These are phyloP conservation scores for Urocitellus parryii DNA, from an alignment of 2,113 vertebrate genomes.

Conservation along the genomic window DNA sequence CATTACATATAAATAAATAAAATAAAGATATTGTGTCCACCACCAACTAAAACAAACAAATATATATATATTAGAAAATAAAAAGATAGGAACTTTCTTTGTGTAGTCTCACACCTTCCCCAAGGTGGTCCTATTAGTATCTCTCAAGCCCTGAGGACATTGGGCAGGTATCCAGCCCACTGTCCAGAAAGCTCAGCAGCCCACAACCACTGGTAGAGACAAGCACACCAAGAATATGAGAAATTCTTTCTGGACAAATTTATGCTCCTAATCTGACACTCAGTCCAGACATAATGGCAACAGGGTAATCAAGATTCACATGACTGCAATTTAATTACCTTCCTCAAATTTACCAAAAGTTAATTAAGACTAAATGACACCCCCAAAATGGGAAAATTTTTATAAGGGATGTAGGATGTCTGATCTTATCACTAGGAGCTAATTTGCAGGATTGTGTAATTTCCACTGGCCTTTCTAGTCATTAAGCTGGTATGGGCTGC, in stretches of 20 bases:
- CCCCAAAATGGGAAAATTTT: slow-evolving; percentile 63
- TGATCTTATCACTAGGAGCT: slow-evolving; percentile 60
- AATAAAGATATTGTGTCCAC: too few relatives aligned
- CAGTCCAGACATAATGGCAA: slow-evolving; percentile 46
- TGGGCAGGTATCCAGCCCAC: slow-evolving; percentile 34
- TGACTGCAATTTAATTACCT: slow-evolving; percentile 65
- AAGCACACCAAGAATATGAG: slow-evolving; percentile 26
- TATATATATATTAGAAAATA: slow-evolving; percentile 3
- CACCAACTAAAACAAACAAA: too few relatives aligned
- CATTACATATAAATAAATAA: too few relatives aligned
- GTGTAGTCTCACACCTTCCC: background rate
- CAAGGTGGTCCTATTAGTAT: slow-evolving; percentile 44
- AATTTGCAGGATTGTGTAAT: slow-evolving; percentile 45
- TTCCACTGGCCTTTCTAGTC: slow-evolving; percentile 30
- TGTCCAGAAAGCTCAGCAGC: slow-evolving; percentile 29
- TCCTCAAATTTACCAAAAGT: slow-evolving; percentile 55
- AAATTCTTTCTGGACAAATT: slow-evolving; percentile 48
- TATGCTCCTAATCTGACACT: slow-evolving; percentile 19
- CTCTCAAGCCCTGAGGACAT: slow-evolving; percentile 38
- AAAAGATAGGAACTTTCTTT: background rate
- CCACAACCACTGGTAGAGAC: slow-evolving; percentile 21
- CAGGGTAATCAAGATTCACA: slow-evolving; percentile 57
- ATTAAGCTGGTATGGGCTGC: background rate
- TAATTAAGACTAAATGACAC: slow-evolving; percentile 71
- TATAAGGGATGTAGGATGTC: slow-evolving; percentile 45